Base-by-base conservation (phyloP, 2,797 vertebrate genomes). In the Carcharodon carcharias region DNA sequence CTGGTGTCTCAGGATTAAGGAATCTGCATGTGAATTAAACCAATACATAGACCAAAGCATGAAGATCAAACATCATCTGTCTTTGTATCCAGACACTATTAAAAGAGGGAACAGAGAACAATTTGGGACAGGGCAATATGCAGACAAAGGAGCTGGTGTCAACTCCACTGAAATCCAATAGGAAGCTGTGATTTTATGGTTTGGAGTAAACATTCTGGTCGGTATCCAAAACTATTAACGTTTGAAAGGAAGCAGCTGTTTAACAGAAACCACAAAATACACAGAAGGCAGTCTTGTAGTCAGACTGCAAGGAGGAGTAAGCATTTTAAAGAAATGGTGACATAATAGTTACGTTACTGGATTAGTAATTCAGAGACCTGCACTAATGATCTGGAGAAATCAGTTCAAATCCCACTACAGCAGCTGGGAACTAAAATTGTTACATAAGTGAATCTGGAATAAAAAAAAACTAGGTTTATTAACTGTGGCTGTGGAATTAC, bases 201-300 rank as follows among this genome's bases (percentile, higher is more conserved):
- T 88, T 88, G 85, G 85, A 88, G 50, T 56, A 88, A 88, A 88
- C 31, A 88, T 56, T 88, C 85, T 88, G 54, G 50, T 31, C 54
- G 4, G 85, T 31, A 11, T 54, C 54, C 85, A 88, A 88, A 87
- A 21, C 80, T 23, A 7, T 18, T 88, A 9, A 88, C 56, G 50
- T 88, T 56, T 88, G 23, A 88, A 54, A 56, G 50, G 26, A 88
- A 56, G 6, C 23, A 28, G 45, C 28, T 54, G 9, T 88, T 56
- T 85, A 85, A 85, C 18, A 56, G 50, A 56, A 88, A 56, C 2
- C 7, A 23, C 23, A 54, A 88, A 54, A 88, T 56, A 56, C 58
- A n/a, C 18, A 16, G 63, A 93, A 63, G 61, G 4, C 91, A 93
- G 9, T 0, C 88, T 8, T 56, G 9, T 1, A 31, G 14, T 92